phyloP scores from a whole-genome alignment of 2,888 invertebrate species.

The Penaeus monodon region DNA sequence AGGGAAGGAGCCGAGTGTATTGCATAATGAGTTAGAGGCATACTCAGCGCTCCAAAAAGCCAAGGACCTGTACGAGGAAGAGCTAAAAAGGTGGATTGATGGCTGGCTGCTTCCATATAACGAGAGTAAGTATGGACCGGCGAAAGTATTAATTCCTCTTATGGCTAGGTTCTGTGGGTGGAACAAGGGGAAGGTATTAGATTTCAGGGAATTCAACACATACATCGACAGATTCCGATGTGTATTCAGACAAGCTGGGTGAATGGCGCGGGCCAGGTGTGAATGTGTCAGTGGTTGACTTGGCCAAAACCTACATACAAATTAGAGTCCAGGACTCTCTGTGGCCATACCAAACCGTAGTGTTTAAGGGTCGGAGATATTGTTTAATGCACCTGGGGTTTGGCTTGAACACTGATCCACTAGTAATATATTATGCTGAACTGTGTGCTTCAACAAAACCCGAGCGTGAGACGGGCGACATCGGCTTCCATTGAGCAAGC shows the following conservation, averaged over 20 bases:
- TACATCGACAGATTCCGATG: constrained; percentile 11
- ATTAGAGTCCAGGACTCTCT: constrained; percentile 26
- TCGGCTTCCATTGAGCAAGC: constrained; percentile 41
- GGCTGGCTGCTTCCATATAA: background rate
- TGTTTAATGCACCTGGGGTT: constrained; percentile 34
- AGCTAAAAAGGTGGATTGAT: background rate
- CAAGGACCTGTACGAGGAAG: background rate
- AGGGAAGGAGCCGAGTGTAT: constrained; percentile 18
- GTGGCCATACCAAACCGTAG: constrained; percentile 43
- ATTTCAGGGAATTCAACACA: too few relatives aligned
- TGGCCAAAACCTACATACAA: constrained; percentile 14
- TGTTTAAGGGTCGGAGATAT: constrained; percentile 19
- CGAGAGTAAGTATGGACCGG: background rate
- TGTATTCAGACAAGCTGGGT: constrained; percentile 27
- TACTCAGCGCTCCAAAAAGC: constrained; percentile 3
- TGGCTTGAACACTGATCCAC: constrained; percentile 18
- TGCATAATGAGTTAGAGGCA: constrained; percentile 19
- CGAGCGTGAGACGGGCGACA: background rate
- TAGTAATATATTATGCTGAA: constrained; percentile 13
- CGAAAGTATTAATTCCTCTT: background rate
- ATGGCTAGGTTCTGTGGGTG: too few relatives aligned
- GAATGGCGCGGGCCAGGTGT: background rate
- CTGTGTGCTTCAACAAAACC: background rate
- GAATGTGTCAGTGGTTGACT: constrained; percentile 31
- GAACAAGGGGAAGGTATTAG: too few relatives aligned